Base-by-base conservation (phyloP, 2,797 vertebrate species). In the Epinephelus awoara region DNA sequence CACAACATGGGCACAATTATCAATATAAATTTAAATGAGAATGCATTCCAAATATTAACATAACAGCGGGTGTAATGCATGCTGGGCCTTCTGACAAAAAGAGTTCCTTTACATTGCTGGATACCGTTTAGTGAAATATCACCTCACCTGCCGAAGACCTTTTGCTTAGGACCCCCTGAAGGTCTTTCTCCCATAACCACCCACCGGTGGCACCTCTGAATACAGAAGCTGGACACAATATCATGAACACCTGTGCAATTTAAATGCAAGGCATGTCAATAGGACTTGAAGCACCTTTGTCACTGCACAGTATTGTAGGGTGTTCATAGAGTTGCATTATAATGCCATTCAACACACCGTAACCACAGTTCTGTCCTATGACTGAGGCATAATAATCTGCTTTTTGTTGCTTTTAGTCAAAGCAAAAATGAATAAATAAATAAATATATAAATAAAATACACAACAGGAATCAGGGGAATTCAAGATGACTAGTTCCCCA, bases 21-120 rank as follows among this genome's bases (percentile, higher is more conserved):
- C 72, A 76, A 80, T 65, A 72, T n/a, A 13, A 62, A 73, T 84
- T 75, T 72, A 78, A 88, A 88, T 84, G 67, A 83, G 62, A 87
- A 85, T 80, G 54, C 46, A 82, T 69, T 81, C 18, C 18, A 44
- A 52, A 56, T 72, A 84, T 83, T 79, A 77, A 65, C 61, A 77
- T 73, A 86, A 74, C 81, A 80, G 76, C 87, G 77, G 79, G 86
- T 84, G 54, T 38, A 57, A 69, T 72, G 54, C 74, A 69, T 70
- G 57, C 67, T 64, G 68, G 46, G 56, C 46, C 25, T 50, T 58
- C 5, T 71, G 59, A 62, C 63, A 64, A 75, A 83, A 87, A 75
- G 59, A 11, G 50, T 4, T 62, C 44, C 55, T 72, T 79, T 67
- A 66, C n/a, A 72, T 75, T 68, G 38, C 67, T 52, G 56, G 50